Evolutionary conservation across 1,140 invertebrate genomes (phyloP).

Genomic region (Danaus plexippus): DNA sequence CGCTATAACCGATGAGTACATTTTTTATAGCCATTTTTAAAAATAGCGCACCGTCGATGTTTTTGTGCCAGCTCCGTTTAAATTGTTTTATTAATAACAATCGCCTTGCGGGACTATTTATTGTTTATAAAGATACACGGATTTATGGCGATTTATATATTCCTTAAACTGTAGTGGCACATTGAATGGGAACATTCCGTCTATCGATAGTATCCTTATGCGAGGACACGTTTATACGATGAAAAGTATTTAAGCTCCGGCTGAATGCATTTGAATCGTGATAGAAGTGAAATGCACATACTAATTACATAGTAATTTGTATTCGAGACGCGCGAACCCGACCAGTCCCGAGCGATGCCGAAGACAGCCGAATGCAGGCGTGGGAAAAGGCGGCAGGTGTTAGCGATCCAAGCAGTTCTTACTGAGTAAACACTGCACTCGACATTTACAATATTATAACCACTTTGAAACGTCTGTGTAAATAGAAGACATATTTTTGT

Average conservation of each 20-base stretch:
- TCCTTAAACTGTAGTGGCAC: too few relatives aligned
- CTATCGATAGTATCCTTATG: neutral
- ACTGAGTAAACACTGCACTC: slow-evolving; percentile 63
- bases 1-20: slow-evolving; percentile 19
- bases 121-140: too few relatives aligned
- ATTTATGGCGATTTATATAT: too few relatives aligned
- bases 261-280: slow-evolving; percentile 38
- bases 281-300: slow-evolving; percentile 21
- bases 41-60: slow-evolving; percentile 15
- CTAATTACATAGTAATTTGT: slow-evolving; percentile 30
- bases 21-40: slow-evolving; percentile 26
- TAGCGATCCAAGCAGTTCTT: slow-evolving; percentile 65
- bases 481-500: slow-evolving; percentile 71
- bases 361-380: slow-evolving; percentile 51
- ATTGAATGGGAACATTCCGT: too few relatives aligned
- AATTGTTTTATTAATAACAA: too few relatives aligned
- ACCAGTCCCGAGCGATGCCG: slow-evolving; percentile 40
- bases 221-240: slow-evolving; percentile 16
- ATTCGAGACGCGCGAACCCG: slow-evolving; percentile 41
- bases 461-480: slow-evolving; percentile 60
- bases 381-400: slow-evolving; percentile 69
- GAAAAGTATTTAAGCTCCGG: slow-evolving; percentile 29
- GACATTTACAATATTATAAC: slow-evolving; percentile 69
- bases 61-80: slow-evolving; percentile 3
- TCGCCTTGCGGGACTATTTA: too few relatives aligned